Conservation (phyloP, 1,140 invertebrate species). For the Macrobrachium rosenbergii region DNA sequence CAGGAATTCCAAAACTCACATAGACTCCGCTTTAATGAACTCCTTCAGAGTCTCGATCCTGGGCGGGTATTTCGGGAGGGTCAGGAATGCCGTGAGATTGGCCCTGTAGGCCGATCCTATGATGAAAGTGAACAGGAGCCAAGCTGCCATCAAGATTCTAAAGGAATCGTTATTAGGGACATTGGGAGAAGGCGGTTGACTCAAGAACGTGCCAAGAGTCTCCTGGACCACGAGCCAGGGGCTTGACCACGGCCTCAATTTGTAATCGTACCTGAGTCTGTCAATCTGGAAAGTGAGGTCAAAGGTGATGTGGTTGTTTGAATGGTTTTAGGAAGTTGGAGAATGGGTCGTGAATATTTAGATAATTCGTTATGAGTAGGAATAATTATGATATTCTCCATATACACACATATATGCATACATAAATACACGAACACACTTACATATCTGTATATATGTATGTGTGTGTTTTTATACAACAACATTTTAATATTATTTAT, state of each 20-base stretch:
- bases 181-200: not conserved
- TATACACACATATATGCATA: not conserved
- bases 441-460: not conserved
- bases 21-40: not conserved
- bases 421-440: not conserved
- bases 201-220: not conserved
- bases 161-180: not conserved
- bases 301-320: no score
- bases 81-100: slow-evolving; percentile 27
- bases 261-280: not conserved
- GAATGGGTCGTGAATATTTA: not conserved
- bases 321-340: not conserved
- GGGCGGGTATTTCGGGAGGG: slow-evolving; percentile 7
- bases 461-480: no score
- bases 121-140: slow-evolving; percentile 21
- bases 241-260: not conserved
- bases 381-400: not conserved
- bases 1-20: not conserved
- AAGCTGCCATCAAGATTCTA: slow-evolving; percentile 7
- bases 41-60: not conserved
- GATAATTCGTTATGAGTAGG: not conserved
- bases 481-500: no score
- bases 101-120: slow-evolving; percentile 21
- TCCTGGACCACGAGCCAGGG: not conserved
- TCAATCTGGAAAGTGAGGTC: not conserved